These are phyloP conservation scores for Gila robusta DNA, from an alignment of 2,797 vertebrate genomes.

Conservation along the genomic window DNA sequence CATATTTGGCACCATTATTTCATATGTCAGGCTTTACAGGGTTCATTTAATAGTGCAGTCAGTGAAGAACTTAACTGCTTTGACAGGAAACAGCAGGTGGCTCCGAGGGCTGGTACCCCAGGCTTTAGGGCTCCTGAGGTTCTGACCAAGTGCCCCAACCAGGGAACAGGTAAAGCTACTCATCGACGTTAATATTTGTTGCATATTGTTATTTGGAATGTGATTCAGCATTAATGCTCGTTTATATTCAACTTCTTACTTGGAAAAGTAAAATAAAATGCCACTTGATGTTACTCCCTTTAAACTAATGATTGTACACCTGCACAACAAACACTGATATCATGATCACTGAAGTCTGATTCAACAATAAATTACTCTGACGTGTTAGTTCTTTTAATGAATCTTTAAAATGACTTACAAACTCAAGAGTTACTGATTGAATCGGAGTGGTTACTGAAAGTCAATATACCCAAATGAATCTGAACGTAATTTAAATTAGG, in stretches of 20 bases:
- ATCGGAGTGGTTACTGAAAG: background rate
- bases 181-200: background rate
- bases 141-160: slow-evolving; percentile 92
- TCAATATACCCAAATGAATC: background rate
- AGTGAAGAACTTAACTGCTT: background rate
- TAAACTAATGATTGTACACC: background rate
- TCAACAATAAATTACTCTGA: background rate
- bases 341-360: background rate
- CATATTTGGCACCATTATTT: background rate
- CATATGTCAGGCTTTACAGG: background rate
- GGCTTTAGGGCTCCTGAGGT: slow-evolving; percentile 98
- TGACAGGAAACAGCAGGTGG: slow-evolving; percentile 90
- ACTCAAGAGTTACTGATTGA: background rate
- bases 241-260: background rate
- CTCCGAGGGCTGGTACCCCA: slow-evolving; percentile 94
- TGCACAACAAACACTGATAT: background rate
- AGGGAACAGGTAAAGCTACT: slow-evolving; percentile 88
- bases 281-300: background rate
- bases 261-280: background rate
- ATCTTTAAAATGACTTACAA: background rate
- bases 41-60: background rate
- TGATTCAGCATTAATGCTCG: background rate
- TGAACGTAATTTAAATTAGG: background rate
- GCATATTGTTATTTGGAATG: background rate
- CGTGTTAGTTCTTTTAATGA: background rate